Base-by-base conservation (phyloP, 2,113 vertebrate species). In the Gavialis gangeticus region DNA sequence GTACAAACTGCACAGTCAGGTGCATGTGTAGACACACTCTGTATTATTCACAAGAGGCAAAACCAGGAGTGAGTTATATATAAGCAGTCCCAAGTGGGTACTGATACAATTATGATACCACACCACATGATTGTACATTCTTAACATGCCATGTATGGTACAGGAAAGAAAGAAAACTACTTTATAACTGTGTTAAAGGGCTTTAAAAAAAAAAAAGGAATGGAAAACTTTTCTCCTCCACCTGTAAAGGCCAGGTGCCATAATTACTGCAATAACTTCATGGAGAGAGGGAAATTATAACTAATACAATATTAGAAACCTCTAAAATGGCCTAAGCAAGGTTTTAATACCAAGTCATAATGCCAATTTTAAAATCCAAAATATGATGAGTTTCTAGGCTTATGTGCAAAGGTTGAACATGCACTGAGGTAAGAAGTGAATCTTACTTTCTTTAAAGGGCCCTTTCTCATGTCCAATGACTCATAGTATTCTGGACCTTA, bases 241-340 rank as follows among this genome's bases (percentile, higher is more conserved):
- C 71, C 90, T 96, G 87, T 93, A 91, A 92, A 97, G 46, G 25
- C 79, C 91, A 94, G 93, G 80, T 94, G 94, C 15, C 63, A 94
- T 88, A 89, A 89, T 95, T 95, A 93, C 85, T 95, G 79, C 15
- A 87, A 94, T 79, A 88, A 91, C 83, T 54, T 87, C 34, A 22
- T 37, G 75, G 54, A 79, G 90, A 86, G 58, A 93, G 24, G 7
- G 80, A 87, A 91, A 78, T 73, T 93, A 28, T 59, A 87, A 18
- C 3, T 94, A 88, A 84, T 66, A 64, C 63, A 28, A 76, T 13
- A 88, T 91, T 54, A n/a, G 25, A 91, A 93, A 86, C 46, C 12
- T 46, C 55, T 89, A 2, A 91, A 85, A 13, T 80, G 19, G 85
- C 58, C 90, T 88, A 57, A 89, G 90, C 87, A 85, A 69, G 15